Percentiles rank a stretch among this genome's conserved stretches.
Conservation (phyloP, 35 echinoderm and acorn worm species). For the Lytechinus pictus region DNA sequence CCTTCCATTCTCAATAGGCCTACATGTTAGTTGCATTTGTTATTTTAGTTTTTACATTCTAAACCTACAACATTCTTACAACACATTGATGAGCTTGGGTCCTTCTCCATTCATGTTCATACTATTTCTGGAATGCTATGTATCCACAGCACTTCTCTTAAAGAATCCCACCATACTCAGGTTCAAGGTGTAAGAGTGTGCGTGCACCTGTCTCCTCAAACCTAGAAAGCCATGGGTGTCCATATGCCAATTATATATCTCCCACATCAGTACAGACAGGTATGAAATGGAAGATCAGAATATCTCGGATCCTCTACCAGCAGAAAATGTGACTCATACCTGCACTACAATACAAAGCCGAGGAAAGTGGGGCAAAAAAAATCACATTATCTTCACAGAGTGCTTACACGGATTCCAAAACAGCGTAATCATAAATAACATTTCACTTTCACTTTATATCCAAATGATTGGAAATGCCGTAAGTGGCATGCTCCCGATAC, state of each 20-base stretch:
- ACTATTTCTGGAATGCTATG: background rate
- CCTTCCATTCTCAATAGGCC: no score
- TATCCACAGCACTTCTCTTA: background rate
- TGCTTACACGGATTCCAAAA: background rate
- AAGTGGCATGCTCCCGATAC: constrained; percentile 9
- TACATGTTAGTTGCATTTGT: no score
- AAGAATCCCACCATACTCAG: background rate
- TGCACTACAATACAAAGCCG: background rate
- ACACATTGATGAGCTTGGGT: no score
- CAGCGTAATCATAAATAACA: background rate
- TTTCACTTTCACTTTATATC: constrained; percentile 11
- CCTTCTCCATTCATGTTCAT: background rate
- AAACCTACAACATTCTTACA: no score
- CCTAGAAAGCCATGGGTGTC: background rate
- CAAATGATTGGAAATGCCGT: constrained; percentile 17
- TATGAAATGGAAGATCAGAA: background rate
- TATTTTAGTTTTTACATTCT: no score
- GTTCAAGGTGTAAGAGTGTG: background rate
- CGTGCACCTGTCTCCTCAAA: background rate
- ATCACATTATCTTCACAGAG: background rate
- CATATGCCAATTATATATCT: background rate
- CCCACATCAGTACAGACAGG: background rate
- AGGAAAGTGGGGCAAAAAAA: background rate
- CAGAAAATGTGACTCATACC: background rate
- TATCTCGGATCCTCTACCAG: background rate